These are phyloP conservation scores for Chaenogobius annularis DNA, from an alignment of 2,113 vertebrate genomes.

Conservation along the genomic window DNA sequence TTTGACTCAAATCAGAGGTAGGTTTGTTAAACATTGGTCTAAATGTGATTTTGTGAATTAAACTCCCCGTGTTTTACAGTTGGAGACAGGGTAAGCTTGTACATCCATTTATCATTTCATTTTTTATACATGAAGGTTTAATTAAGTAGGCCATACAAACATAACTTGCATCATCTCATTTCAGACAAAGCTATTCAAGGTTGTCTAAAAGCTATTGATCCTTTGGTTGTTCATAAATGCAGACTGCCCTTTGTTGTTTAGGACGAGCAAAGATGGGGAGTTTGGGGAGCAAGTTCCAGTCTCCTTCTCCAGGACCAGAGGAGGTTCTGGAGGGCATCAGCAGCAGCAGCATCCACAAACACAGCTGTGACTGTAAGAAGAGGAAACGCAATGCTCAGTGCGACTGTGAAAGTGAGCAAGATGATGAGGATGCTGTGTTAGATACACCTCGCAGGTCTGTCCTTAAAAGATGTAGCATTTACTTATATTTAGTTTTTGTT, in stretches of 20 bases:
- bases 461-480: background rate
- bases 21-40: background rate
- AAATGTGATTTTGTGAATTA: background rate
- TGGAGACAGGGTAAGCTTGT: background rate
- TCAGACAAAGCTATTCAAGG: background rate
- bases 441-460: slow-evolving; percentile 80
- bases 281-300: slow-evolving; percentile 75
- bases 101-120: background rate
- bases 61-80: background rate
- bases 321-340: slow-evolving; percentile 56
- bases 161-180: background rate
- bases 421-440: slow-evolving; percentile 77
- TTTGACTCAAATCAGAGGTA: slow-evolving; percentile 28
- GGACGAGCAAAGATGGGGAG: slow-evolving; percentile 68
- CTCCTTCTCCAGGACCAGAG: slow-evolving; percentile 54
- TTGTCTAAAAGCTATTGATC: background rate
- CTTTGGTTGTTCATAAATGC: background rate
- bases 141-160: background rate
- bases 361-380: slow-evolving; percentile 79
- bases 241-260: background rate
- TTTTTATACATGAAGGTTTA: background rate
- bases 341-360: slow-evolving; percentile 45
- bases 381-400: slow-evolving; percentile 78
- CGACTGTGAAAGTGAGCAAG: slow-evolving; percentile 80
- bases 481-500: slow-evolving; percentile 2